A percentile compares a stretch with the other conserved stretches of the same genome.
phyloP scores from a whole-genome alignment of 2,888 invertebrate genomes.

The Thysanoteuthis rhombus region DNA sequence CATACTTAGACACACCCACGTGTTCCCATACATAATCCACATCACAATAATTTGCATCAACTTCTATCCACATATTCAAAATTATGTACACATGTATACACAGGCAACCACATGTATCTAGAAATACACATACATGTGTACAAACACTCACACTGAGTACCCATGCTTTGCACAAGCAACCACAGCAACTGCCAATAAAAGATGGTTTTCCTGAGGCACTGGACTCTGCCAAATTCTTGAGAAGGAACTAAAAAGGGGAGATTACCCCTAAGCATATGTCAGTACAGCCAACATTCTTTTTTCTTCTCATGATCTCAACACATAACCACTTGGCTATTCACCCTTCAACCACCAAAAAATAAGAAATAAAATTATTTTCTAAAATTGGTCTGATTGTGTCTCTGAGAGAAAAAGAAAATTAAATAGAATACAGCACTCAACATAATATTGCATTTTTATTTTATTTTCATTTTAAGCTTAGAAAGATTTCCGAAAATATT shows the following conservation, averaged over 20 bases:
- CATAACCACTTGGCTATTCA: constrained; percentile 12
- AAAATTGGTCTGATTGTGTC: not conserved
- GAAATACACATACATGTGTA: not conserved
- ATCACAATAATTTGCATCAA: too few species aligned
- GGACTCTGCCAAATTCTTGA: constrained; percentile 12
- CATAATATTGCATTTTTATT: not conserved
- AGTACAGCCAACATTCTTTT: not conserved
- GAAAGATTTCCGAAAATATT: not conserved
- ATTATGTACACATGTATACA: not conserved
- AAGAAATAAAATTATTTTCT: not conserved
- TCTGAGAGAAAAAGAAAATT: not conserved
- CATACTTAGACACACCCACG: not conserved
- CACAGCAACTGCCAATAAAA: not conserved
- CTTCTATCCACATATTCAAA: not conserved
- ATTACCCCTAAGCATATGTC: not conserved
- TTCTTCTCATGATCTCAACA: not conserved
- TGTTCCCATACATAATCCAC: not conserved
- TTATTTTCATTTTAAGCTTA: constrained; percentile 12
- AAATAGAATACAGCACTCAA: not conserved
- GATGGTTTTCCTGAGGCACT: not conserved
- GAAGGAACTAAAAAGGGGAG: not conserved
- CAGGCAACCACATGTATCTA: not conserved
- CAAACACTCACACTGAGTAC: not conserved
- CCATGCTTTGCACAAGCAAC: not conserved
- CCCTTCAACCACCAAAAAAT: not conserved